Evolutionary conservation across 2,113 vertebrate species (phyloP).

Genomic region (Melanotaenia duboulayi): DNA sequence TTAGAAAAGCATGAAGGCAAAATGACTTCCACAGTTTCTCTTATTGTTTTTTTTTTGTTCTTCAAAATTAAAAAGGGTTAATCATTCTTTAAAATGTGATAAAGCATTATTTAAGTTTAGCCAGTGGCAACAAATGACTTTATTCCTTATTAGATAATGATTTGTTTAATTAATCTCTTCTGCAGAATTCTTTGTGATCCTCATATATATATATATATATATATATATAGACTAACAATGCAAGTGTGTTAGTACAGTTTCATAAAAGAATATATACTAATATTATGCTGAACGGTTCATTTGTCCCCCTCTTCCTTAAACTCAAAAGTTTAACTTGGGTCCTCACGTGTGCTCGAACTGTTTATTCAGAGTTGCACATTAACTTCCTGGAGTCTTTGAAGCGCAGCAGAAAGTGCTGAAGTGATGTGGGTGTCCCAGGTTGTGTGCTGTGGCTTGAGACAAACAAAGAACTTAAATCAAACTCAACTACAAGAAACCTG

Average conservation of each 20-base stretch:
- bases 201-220: constrained; percentile 19
- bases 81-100: constrained; percentile 27
- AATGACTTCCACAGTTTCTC: neutral
- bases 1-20: neutral
- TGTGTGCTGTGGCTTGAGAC: constrained; percentile 25
- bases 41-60: neutral
- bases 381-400: constrained; percentile 74
- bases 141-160: constrained; percentile 16
- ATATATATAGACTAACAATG: constrained; percentile 2
- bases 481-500: neutral
- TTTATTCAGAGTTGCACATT: constrained; percentile 80
- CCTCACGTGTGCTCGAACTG: constrained; percentile 62
- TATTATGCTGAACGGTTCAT: neutral
- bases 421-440: constrained; percentile 25
- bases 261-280: constrained; percentile 12
- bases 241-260: constrained; percentile 1
- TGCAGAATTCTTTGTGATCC: constrained; percentile 6
- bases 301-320: constrained; percentile 3
- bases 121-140: constrained; percentile 5
- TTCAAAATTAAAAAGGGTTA: constrained; percentile 27
- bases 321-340: constrained; percentile 54
- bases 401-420: constrained; percentile 18
- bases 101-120: constrained; percentile 23
- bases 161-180: constrained; percentile 21
- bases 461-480: neutral